phyloP scores from a whole-genome alignment of 2,888 invertebrate species.

The Lapara coniferarum region DNA sequence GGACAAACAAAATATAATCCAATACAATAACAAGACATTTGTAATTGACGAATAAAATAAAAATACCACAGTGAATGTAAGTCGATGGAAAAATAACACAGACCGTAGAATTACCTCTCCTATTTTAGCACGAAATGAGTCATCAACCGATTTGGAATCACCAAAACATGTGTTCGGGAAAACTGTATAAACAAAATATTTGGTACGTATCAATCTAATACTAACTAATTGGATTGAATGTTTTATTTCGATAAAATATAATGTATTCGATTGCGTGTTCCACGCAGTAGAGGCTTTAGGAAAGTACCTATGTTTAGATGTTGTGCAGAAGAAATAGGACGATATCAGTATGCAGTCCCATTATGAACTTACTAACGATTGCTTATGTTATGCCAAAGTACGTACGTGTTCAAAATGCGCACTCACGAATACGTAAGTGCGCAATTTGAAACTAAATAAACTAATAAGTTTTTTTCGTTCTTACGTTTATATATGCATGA shows the following conservation, averaged over 20 bases:
- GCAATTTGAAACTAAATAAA: too few species aligned
- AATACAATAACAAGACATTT: background rate
- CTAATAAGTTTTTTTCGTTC: background rate
- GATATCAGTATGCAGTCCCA: slow-evolving; percentile 11
- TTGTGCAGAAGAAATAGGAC: slow-evolving; percentile 7
- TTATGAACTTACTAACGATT: slow-evolving; percentile 24
- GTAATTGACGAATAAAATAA: background rate
- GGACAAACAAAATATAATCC: background rate
- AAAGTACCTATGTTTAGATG: slow-evolving; percentile 21
- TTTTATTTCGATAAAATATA: slow-evolving; percentile 18
- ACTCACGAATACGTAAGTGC: too few species aligned
- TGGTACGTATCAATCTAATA: slow-evolving; percentile 16
- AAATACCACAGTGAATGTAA: slow-evolving; percentile 2
- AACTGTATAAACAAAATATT: slow-evolving; percentile 15
- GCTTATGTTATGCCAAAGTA: slow-evolving; percentile 24
- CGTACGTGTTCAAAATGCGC: slow-evolving; percentile 13
- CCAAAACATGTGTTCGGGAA: slow-evolving; percentile 19
- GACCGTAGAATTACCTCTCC: slow-evolving; percentile 7
- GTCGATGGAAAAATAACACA: background rate
- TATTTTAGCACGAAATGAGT: slow-evolving; percentile 21
- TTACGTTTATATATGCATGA: background rate
- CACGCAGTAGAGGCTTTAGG: slow-evolving; percentile 5
- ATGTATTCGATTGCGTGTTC: slow-evolving; percentile 12
- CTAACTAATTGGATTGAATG: slow-evolving; percentile 21
- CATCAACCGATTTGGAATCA: slow-evolving; percentile 8